phyloP scores from a whole-genome alignment of 2,113 vertebrate species.

The Lagopus muta region DNA sequence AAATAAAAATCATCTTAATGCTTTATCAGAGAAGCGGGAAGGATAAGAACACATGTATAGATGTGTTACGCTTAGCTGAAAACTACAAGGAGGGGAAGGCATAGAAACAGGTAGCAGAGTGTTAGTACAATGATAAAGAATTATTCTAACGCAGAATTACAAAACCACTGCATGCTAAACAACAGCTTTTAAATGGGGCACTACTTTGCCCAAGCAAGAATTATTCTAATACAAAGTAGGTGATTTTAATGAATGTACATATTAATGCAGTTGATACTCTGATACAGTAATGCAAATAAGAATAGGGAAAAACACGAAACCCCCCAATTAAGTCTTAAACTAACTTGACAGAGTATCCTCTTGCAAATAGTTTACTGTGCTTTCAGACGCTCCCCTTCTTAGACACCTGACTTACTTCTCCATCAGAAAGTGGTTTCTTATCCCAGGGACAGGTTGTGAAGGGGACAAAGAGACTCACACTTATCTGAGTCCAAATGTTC shows the following conservation, averaged over 20 bases:
- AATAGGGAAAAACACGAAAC: neutral
- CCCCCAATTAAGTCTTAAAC: neutral
- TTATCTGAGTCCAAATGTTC: rapidly evolving
- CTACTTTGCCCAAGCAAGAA: neutral
- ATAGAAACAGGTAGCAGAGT: neutral
- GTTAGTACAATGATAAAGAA: neutral
- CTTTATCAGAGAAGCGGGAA: neutral
- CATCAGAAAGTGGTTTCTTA: neutral
- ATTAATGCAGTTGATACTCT: neutral
- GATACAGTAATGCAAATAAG: neutral
- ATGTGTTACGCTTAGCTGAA: neutral
- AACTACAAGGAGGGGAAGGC: neutral
- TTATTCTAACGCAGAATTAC: neutral
- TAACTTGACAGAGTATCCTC: neutral
- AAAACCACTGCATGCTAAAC: neutral
- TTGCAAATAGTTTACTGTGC: neutral
- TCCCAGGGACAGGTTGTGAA: neutral
- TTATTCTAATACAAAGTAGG: neutral
- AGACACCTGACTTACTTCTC: neutral
- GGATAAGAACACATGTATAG: neutral
- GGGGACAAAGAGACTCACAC: rapidly evolving
- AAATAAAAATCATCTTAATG: rapidly evolving
- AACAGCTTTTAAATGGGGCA: neutral
- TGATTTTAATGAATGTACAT: neutral
- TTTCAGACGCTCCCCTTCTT: neutral